Conservation (phyloP, 2,797 vertebrate species). For the Meda fulgida region DNA sequence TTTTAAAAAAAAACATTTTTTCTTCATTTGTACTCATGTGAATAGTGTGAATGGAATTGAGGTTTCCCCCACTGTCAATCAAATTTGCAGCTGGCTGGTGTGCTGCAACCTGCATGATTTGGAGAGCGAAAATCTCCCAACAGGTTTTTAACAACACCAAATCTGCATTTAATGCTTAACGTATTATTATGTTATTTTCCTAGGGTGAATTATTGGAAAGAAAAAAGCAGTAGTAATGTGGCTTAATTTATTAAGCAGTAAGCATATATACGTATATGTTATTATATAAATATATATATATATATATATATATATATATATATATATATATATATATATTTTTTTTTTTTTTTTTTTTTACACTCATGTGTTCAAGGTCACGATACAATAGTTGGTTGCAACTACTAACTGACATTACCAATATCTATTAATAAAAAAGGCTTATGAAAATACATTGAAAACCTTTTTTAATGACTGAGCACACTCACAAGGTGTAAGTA, state of each 20-base stretch:
- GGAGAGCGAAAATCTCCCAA: neutral
- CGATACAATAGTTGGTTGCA: neutral
- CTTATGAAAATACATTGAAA: no score
- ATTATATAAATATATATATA: neutral
- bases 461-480: no score
- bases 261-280: no score
- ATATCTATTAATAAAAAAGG: no score
- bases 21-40: slow-evolving; percentile 36
- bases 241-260: no score
- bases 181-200: neutral
- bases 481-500: no score
- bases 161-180: neutral
- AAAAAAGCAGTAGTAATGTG: no score
- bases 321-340: no score
- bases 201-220: neutral
- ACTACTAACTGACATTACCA: no score
- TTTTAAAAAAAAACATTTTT: neutral
- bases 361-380: neutral
- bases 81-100: slow-evolving; percentile 28
- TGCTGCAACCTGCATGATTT: slow-evolving; percentile 19
- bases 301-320: no score
- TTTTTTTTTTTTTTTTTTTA: no score
- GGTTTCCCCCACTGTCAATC: slow-evolving; percentile 52
- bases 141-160: slow-evolving; percentile 23
- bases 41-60: slow-evolving; percentile 45